These are phyloP conservation scores for Netta rufina DNA, from an alignment of 2,797 vertebrate species.

Conservation along the genomic window DNA sequence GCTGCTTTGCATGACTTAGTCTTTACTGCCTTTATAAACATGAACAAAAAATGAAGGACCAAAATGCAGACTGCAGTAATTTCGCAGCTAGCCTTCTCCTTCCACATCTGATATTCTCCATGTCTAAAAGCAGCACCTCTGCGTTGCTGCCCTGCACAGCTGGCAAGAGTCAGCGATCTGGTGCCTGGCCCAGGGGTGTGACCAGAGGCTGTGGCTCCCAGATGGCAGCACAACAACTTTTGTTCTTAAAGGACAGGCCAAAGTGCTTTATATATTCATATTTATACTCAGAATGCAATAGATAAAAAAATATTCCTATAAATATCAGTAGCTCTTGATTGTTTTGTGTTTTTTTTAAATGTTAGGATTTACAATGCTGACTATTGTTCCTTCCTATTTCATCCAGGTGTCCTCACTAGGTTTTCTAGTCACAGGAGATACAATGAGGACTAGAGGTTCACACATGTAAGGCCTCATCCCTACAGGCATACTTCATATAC, in stretches of 20 bases:
- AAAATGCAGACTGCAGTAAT: neutral
- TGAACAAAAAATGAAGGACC: neutral
- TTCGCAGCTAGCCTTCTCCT: neutral
- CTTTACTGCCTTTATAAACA: neutral
- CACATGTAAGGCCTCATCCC: fast-evolving
- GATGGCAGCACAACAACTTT: neutral
- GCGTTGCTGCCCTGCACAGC: neutral
- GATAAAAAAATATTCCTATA: neutral
- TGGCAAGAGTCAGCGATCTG: neutral
- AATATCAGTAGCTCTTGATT: neutral
- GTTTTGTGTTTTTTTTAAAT: neutral
- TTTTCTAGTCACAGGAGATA: neutral
- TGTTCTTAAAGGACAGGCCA: neutral
- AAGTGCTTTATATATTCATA: neutral
- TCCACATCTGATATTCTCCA: neutral
- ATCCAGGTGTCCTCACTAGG: neutral
- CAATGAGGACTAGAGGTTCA: fast-evolving
- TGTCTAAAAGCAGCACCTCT: neutral
- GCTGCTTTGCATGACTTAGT: slow-evolving; percentile 31
- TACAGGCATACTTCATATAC: neutral
- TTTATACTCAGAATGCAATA: neutral
- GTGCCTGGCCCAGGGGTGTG: neutral
- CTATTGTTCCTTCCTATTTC: neutral
- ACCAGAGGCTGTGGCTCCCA: neutral
- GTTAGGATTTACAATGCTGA: neutral